Evolutionary conservation across 2,888 invertebrate genomes (phyloP).

Genomic region (Cryptosula pallasiana): DNA sequence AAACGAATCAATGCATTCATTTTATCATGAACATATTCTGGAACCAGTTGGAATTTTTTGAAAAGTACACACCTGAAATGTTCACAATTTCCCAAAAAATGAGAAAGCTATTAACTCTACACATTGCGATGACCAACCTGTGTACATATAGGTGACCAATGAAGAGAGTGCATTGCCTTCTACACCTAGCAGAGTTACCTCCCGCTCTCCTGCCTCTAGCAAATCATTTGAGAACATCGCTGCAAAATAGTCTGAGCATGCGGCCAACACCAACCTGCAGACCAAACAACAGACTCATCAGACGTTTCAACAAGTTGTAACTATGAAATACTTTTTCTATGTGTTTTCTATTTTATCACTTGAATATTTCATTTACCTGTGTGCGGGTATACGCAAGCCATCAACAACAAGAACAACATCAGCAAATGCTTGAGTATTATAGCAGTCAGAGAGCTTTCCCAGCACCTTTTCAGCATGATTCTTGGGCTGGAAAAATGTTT

Average conservation of each 20-base stretch:
- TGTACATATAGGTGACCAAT: constrained; percentile 84
- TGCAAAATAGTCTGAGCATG: constrained; percentile 88
- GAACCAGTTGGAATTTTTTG: too few species aligned
- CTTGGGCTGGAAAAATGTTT: constrained; percentile 43
- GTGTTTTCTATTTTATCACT: too few species aligned
- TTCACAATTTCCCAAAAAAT: too few species aligned
- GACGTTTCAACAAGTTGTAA: too few species aligned
- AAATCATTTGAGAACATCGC: constrained; percentile 90
- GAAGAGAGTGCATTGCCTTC: constrained; percentile 79
- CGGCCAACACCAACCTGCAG: constrained; percentile 70
- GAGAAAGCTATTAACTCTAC: too few species aligned
- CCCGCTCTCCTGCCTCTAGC: constrained; percentile 74
- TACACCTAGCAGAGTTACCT: constrained; percentile 77
- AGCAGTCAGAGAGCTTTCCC: constrained; percentile 74
- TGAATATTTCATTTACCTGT: constrained; percentile 62
- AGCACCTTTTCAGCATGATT: constrained; percentile 76
- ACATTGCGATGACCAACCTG: constrained; percentile 69
- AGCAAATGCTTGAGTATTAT: constrained; percentile 75
- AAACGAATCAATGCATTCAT: too few species aligned
- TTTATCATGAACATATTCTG: too few species aligned
- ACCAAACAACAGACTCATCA: too few species aligned
- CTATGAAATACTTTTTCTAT: too few species aligned
- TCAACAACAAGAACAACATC: constrained; percentile 81
- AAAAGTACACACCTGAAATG: too few species aligned
- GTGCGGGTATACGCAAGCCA: constrained; percentile 66